phyloP scores from a whole-genome alignment of 2,113 vertebrate species.

The Epinephelus cyanopodus region DNA sequence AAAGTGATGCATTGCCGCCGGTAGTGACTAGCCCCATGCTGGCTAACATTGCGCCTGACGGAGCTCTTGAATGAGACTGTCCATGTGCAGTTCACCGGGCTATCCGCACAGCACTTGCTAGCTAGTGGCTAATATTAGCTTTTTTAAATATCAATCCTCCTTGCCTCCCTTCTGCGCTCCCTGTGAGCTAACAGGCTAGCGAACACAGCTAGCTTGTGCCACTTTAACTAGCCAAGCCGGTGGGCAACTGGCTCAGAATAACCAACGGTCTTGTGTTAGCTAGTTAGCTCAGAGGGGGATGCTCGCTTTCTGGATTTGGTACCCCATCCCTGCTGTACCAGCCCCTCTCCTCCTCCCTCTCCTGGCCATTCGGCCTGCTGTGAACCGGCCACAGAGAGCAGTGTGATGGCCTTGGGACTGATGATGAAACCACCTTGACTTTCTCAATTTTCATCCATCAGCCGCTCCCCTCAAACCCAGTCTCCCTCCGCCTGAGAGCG shows the following conservation, averaged over 20 bases:
- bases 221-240: slow-evolving; percentile 27
- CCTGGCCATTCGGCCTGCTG: slow-evolving; percentile 64
- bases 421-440: slow-evolving; percentile 82
- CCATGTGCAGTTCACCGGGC: slow-evolving; percentile 14
- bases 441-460: slow-evolving; percentile 49
- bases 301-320: slow-evolving; percentile 35
- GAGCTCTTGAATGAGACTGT: neutral
- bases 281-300: slow-evolving; percentile 20
- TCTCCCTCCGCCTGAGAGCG: neutral
- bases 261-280: neutral
- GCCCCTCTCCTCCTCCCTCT: slow-evolving; percentile 39
- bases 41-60: neutral
- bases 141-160: slow-evolving; percentile 48
- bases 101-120: slow-evolving; percentile 41
- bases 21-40: neutral
- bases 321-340: slow-evolving; percentile 11
- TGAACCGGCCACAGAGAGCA: slow-evolving; percentile 54
- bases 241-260: neutral
- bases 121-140: slow-evolving; percentile 71
- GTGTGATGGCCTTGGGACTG: slow-evolving; percentile 80
- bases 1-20: neutral
- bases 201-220: slow-evolving; percentile 46
- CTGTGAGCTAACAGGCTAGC: slow-evolving; percentile 53
- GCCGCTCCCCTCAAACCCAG: neutral
- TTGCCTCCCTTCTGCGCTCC: slow-evolving; percentile 14